Conservation (phyloP, 23 tunicate species). For the Ascidia mentula region DNA sequence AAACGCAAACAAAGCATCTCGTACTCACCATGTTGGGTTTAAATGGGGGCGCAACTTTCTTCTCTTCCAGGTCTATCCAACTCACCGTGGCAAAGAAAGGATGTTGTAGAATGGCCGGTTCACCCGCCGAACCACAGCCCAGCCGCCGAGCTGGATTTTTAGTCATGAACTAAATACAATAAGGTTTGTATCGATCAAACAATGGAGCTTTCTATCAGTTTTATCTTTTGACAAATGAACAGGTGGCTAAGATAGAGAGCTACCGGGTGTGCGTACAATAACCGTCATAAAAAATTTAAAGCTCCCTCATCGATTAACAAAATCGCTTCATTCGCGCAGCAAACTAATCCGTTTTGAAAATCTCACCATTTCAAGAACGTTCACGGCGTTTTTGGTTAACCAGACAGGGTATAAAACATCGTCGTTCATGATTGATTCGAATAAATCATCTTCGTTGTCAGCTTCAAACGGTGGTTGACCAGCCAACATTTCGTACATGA, state of each 20-base stretch:
- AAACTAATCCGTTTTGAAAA: background rate
- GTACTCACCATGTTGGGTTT: slow-evolving; percentile 80
- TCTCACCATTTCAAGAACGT: slow-evolving; percentile 80
- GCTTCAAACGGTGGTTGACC: slow-evolving; percentile 99
- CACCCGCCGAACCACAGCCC: slow-evolving; percentile 75
- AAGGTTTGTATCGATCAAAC: background rate
- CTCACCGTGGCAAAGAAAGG: slow-evolving; percentile 72
- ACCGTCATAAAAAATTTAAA: background rate
- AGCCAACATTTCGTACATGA: slow-evolving; percentile 98
- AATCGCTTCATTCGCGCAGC: background rate
- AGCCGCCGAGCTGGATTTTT: slow-evolving; percentile 90
- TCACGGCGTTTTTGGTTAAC: slow-evolving; percentile 86
- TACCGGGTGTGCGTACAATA: background rate
- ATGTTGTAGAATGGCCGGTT: slow-evolving; percentile 71
- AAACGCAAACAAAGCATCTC: background rate
- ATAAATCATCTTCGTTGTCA: slow-evolving; percentile 95
- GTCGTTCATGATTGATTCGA: slow-evolving; percentile 92
- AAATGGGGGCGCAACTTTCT: slow-evolving; percentile 75
- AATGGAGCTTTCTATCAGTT: background rate
- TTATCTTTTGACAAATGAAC: background rate
- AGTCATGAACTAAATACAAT: slow-evolving; percentile 87
- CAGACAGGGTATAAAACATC: slow-evolving; percentile 97
- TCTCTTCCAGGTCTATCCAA: slow-evolving; percentile 77
- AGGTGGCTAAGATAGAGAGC: background rate
- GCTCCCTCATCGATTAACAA: background rate